phyloP scores from a whole-genome alignment of 2,888 invertebrate species.

The Apomyelois bistriatella region DNA sequence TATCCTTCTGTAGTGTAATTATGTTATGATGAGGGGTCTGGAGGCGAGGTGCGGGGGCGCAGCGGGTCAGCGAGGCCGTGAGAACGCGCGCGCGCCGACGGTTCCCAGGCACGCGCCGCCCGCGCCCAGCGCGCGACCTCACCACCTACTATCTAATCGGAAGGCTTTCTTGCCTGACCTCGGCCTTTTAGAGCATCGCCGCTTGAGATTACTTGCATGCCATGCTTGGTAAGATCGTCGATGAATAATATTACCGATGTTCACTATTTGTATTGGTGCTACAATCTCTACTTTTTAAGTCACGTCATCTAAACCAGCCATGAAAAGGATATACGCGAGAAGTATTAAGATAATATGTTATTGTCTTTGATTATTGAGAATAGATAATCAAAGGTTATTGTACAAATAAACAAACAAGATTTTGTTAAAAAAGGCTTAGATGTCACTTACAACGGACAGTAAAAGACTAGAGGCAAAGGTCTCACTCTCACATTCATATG shows the following conservation, averaged over 20 bases:
- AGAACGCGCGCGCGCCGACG: constrained; percentile 78
- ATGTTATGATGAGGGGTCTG: constrained; percentile 24
- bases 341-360: too few relatives aligned
- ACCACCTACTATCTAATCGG: constrained; percentile 24
- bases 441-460: too few relatives aligned
- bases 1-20: not conserved
- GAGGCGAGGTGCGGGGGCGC: constrained; percentile 28
- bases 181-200: not conserved
- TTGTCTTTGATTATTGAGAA: too few relatives aligned
- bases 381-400: too few relatives aligned
- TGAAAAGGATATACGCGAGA: too few relatives aligned
- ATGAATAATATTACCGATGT: not conserved
- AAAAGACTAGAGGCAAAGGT: too few relatives aligned
- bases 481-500: too few relatives aligned
- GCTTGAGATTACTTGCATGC: too few relatives aligned
- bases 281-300: too few relatives aligned
- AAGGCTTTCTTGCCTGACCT: constrained; percentile 8
- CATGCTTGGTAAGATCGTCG: not conserved
- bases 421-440: too few relatives aligned
- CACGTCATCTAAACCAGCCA: too few relatives aligned
- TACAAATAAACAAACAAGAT: too few relatives aligned
- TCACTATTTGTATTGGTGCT: not conserved
- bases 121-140: constrained; percentile 52
- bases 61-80: constrained; percentile 71
- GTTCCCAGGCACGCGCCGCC: constrained; percentile 78